Evolutionary conservation across 2,113 vertebrate genomes (phyloP).

Genomic region (Callospermophilus lateralis): DNA sequence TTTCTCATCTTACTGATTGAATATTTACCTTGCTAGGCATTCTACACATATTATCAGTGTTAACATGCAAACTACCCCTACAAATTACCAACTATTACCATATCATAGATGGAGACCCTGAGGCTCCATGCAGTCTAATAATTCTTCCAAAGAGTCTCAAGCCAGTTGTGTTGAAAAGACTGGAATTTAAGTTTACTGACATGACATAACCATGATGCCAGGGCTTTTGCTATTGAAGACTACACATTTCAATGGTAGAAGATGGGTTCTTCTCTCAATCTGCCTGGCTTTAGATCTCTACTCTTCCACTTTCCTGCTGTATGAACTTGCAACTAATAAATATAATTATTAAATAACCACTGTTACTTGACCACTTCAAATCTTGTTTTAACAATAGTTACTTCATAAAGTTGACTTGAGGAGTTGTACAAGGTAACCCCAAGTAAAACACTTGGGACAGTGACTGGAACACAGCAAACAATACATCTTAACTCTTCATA

Average conservation of each 20-base stretch:
- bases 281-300: not conserved
- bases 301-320: not conserved
- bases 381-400: not conserved
- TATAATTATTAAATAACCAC: not conserved
- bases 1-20: not conserved
- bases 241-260: fast-evolving
- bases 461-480: not conserved
- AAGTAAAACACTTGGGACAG: not conserved
- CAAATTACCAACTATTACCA: not conserved
- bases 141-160: not conserved
- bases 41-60: not conserved
- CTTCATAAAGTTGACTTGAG: not conserved
- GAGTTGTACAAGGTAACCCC: not conserved
- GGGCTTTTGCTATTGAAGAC: not conserved
- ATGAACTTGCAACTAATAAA: not conserved
- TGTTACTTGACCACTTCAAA: not conserved
- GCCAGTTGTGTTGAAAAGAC: not conserved
- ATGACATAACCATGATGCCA: not conserved
- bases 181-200: not conserved
- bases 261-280: not conserved
- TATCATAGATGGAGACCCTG: not conserved
- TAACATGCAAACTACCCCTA: not conserved
- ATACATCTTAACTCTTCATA: not conserved
- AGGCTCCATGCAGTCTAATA: not conserved
- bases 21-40: not conserved